Conservation (phyloP, 2,888 invertebrate genomes). For the Brenthis ino region DNA sequence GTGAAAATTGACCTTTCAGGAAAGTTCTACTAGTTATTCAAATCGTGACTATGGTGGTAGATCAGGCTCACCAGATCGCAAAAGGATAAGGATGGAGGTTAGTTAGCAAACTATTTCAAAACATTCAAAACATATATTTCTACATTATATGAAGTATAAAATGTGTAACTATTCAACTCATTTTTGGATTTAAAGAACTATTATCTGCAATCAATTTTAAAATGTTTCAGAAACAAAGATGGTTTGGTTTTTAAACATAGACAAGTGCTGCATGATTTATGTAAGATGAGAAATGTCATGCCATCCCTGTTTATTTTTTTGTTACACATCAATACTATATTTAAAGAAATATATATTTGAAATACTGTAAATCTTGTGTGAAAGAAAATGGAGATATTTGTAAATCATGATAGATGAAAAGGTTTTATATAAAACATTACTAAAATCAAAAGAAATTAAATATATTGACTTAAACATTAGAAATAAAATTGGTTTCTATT, state of each 20-base stretch:
- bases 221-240: constrained; percentile 8
- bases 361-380: not conserved
- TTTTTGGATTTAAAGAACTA: constrained; percentile 7
- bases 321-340: not conserved
- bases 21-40: constrained; percentile 74
- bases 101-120: constrained; percentile 48
- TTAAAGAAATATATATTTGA: constrained; percentile 9
- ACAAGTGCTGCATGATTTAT: constrained; percentile 22
- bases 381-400: constrained; percentile 4
- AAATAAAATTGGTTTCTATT: constrained; percentile 2
- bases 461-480: not conserved
- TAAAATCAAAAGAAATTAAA: constrained; percentile 11
- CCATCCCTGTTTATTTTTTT: not conserved
- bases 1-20: constrained; percentile 55
- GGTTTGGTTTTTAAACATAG: constrained; percentile 11
- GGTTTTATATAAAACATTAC: constrained; percentile 2
- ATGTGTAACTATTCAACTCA: constrained; percentile 7
- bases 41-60: constrained; percentile 80
- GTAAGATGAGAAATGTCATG: constrained; percentile 3
- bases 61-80: constrained; percentile 84
- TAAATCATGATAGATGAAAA: constrained; percentile 12
- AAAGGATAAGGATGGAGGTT: constrained; percentile 85
- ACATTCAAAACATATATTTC: constrained; percentile 7
- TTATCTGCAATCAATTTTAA: constrained; percentile 10
- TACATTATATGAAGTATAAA: constrained; percentile 11